Evolutionary conservation across 2,113 vertebrate species (phyloP), one percentile per base, ranked within the genome.

Genomic region (Amazona guildingii): DNA sequence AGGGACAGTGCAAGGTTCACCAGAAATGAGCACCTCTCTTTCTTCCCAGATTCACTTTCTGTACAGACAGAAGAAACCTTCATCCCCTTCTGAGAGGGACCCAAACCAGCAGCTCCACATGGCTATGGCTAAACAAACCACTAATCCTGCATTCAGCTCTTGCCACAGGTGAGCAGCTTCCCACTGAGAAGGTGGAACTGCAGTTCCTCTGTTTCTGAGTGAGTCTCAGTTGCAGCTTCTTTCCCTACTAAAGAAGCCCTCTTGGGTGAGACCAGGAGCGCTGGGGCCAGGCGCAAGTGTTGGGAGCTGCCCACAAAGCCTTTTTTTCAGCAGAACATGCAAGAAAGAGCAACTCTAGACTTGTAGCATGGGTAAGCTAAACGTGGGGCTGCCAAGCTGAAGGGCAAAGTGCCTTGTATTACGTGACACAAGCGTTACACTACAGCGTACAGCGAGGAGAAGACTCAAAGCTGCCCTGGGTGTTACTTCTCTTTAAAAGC

Each of bases 311-410:
- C 92, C 96, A 78, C 74, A 93, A 96, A 96, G 93, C 93, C 88
- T 94, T 93, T 84, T 83, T 95, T 86, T 94, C 87, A 91, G 94
- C 92, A 94, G 92, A 96, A 92, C 97, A 96, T 97, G 96, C 95
- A 95, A 80, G 20, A 61, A 86, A 54, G 89, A 92, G 94, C 93
- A 94, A 85, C 90, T 96, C 88, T 81, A 24, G 54, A 84, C 90
- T 96, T 91, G 19, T 94, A 73, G 75, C 89, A 96, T 70, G 89
- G 95, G 89, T 88, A 85, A 97, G 94, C 96, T 75, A 89, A 83
- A 94, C 64, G 5, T 5, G 87, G 74, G 81, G 91, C 95, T 90
- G 94, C 93, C 70, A 79, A 55, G 35, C 76, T 31, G 82, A 94
- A 83, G 94, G 91, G 92, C 84, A 46, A 83, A 91, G 76, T 86